These are phyloP conservation scores for Diplolepis rosae DNA, from an alignment of 2,888 invertebrate genomes.

Conservation along the genomic window DNA sequence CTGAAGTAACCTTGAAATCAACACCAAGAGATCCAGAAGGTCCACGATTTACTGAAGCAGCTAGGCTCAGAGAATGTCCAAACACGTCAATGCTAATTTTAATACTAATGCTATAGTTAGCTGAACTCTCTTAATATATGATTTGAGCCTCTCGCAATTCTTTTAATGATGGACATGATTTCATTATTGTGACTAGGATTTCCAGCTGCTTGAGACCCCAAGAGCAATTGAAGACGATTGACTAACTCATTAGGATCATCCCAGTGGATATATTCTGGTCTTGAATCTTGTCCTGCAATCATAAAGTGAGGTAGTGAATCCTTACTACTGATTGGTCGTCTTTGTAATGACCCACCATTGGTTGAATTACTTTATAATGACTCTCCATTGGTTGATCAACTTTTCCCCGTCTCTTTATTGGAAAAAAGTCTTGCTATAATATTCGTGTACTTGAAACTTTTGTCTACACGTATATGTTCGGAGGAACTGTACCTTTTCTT, in stretches of 20 bases:
- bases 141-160: constrained; percentile 45
- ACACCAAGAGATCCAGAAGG: background rate
- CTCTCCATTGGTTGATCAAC: too few species aligned
- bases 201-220: constrained; percentile 43
- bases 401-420: too few species aligned
- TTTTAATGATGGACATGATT: constrained; percentile 44
- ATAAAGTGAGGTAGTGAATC: background rate
- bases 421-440: background rate
- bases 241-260: constrained; percentile 49
- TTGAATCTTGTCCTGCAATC: background rate
- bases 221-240: constrained; percentile 39
- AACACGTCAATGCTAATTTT: too few species aligned
- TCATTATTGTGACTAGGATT: constrained; percentile 42
- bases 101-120: background rate
- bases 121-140: constrained; percentile 37
- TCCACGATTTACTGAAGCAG: background rate
- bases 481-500: background rate
- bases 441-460: background rate
- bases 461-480: background rate
- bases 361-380: too few species aligned
- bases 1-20: constrained; percentile 32
- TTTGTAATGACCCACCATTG: too few species aligned
- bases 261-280: background rate
- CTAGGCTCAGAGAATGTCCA: background rate
- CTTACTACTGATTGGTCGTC: background rate